A percentile compares a stretch with the other conserved stretches of the same genome.
Conservation (phyloP, 2,888 invertebrate genomes). For the Melieria crassipennis region DNA sequence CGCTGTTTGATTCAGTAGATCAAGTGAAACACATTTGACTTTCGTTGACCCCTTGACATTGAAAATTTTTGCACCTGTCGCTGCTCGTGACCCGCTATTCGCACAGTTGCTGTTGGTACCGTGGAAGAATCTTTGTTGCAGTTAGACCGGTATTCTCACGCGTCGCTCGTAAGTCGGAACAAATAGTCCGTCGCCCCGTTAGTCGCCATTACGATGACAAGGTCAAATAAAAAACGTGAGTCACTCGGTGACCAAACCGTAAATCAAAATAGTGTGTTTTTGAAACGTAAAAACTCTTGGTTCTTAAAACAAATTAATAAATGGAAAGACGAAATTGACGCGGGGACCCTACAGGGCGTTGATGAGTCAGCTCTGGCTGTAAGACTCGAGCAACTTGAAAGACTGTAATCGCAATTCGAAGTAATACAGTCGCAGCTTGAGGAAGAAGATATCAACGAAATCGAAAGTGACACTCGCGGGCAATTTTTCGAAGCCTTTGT, state of each 20-base stretch:
- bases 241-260: not conserved
- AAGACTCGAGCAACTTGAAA: slow-evolving; percentile 1
- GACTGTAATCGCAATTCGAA: not conserved
- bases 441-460: not conserved
- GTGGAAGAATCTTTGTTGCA: too few relatives aligned
- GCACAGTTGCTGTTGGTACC: too few relatives aligned
- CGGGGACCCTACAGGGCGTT: not conserved
- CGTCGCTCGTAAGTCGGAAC: too few relatives aligned
- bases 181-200: too few relatives aligned
- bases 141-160: too few relatives aligned
- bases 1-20: too few relatives aligned
- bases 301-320: not conserved
- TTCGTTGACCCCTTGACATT: too few relatives aligned
- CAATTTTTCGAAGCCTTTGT: not conserved
- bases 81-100: too few relatives aligned
- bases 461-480: not conserved
- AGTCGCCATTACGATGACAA: not conserved
- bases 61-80: too few relatives aligned
- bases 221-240: not conserved
- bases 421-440: slow-evolving; percentile 1
- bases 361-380: slow-evolving; percentile 6
- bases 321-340: not conserved
- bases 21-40: too few relatives aligned
- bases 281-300: slow-evolving; percentile 3
- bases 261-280: not conserved